Percentiles rank a stretch among this genome's conserved stretches.
Conservation (phyloP, 2,113 vertebrate genomes). For the Pagrus major region DNA sequence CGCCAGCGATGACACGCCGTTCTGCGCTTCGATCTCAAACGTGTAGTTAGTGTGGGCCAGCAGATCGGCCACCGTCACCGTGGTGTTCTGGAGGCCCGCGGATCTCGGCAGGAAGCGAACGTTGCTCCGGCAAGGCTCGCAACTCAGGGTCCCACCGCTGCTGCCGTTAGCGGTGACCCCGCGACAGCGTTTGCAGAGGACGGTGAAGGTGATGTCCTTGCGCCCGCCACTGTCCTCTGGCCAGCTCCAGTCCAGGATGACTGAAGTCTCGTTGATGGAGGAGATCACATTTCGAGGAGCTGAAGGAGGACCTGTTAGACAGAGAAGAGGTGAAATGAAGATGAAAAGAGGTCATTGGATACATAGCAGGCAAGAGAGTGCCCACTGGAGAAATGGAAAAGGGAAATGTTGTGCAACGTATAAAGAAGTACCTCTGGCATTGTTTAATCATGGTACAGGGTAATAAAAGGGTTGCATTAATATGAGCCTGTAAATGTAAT, state of each 20-base stretch:
- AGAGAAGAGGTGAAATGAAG: slow-evolving; percentile 4
- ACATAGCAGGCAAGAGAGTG: not conserved
- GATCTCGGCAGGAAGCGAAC: slow-evolving; percentile 94
- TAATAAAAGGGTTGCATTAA: slow-evolving; percentile 19
- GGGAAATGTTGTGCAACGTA: not conserved
- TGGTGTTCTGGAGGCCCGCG: slow-evolving; percentile 91
- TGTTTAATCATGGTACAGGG: not conserved
- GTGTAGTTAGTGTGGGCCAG: slow-evolving; percentile 98
- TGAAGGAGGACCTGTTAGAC: slow-evolving; percentile 90
- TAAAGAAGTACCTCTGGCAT: not conserved
- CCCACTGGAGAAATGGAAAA: slow-evolving; percentile 5
- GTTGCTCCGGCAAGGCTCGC: slow-evolving; percentile 90
- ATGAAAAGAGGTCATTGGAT: not conserved
- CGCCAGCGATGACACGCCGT: slow-evolving; percentile 91
- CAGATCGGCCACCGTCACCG: slow-evolving; percentile 93
- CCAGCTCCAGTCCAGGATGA: slow-evolving; percentile 98
- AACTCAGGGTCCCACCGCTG: slow-evolving; percentile 70
- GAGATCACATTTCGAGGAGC: slow-evolving; percentile 97
- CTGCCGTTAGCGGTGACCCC: slow-evolving; percentile 45
- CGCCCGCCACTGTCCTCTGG: slow-evolving; percentile 94
- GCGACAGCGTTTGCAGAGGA: slow-evolving; percentile 94
- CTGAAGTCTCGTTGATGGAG: slow-evolving; percentile 97
- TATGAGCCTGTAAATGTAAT: slow-evolving; percentile 1
- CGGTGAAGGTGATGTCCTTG: slow-evolving; percentile 93
- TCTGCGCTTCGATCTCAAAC: slow-evolving; percentile 95